These are phyloP conservation scores for Lamellibrachia columna DNA, from an alignment of 2,888 invertebrate species.

Conservation along the genomic window DNA sequence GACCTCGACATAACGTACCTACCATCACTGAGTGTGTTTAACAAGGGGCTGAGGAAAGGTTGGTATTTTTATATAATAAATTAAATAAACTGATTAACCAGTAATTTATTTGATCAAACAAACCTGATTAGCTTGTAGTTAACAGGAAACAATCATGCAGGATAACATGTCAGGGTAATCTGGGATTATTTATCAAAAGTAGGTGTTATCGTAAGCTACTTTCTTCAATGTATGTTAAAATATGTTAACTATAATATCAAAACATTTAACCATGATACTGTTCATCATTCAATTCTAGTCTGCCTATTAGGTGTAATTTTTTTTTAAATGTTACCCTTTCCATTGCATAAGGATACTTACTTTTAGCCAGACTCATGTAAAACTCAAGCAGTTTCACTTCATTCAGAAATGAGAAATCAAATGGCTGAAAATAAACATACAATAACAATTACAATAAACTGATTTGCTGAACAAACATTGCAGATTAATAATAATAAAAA, in stretches of 20 bases:
- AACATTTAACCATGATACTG: not conserved
- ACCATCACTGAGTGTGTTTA: not conserved
- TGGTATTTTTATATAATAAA: not conserved
- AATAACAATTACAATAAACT: not conserved
- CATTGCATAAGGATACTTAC: slow-evolving; percentile 39
- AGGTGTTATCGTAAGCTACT: not conserved
- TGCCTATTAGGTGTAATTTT: not conserved
- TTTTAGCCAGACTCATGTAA: slow-evolving; percentile 57
- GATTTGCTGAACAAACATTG: slow-evolving; percentile 14
- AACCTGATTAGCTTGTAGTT: not conserved
- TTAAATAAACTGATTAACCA: not conserved
- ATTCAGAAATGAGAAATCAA: slow-evolving; percentile 58
- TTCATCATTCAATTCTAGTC: not conserved
- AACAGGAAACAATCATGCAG: not conserved
- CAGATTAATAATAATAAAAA: slow-evolving; percentile 17
- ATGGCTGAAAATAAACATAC: slow-evolving; percentile 49
- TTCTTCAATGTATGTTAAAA: too few relatives aligned
- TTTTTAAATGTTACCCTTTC: not conserved
- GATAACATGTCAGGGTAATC: not conserved
- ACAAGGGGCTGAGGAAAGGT: too few relatives aligned
- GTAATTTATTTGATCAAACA: not conserved
- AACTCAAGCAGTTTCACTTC: slow-evolving; percentile 58
- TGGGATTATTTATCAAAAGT: not conserved
- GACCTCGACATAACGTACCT: not conserved
- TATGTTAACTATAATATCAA: too few relatives aligned